Base-by-base conservation (phyloP, 2,888 invertebrate genomes). In the Apamea anceps region DNA sequence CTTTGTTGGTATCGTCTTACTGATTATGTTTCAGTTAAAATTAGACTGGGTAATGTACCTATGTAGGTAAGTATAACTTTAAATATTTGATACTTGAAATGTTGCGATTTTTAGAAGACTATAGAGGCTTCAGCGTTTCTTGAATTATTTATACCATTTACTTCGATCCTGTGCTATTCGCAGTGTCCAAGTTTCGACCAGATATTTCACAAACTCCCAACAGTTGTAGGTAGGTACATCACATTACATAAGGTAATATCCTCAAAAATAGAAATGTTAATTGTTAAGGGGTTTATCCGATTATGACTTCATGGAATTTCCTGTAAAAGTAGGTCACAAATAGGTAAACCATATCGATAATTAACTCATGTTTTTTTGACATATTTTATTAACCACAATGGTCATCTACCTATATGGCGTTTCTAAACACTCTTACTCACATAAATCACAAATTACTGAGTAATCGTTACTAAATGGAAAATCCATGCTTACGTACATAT, bases 1-100 rank as follows among this genome's bases (percentile, higher is more conserved):
- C 86, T 87, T 85, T 87, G 89, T 85, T 84, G 60, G 88, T 84
- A 77, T 89, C 87, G 79, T 73, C 74, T 88, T 87, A 74, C 85
- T 85, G 84, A 85, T 85, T 71, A 73, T 76, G 71, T 74, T 65
- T 45, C 37, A 63, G 68, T 65, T 80, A 73, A 75, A 80, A 77
- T 77, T 80, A 85, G 65, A 76, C 60, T 67, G 25, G n/a, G 8
- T 57, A 28, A 13, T 32, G n/a, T 57, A 28, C n/a, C 5, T 60
- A 10, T 57, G 12, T n/a, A 60, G 60, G n/a, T 63, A 21, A n/a
- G 21, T 21, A n/a, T 72, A 51, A 72, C 18, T 83, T 62, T 51
- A 51, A 32, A 75, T 28, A 57, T 57, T 71, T 66, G 25, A 54
- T 66, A 21, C 32, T 54, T 65, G 42, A 78, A 66, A 28, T 57